phyloP scores from a whole-genome alignment of 2,888 invertebrate species.

The Tanypteryx hageni region DNA sequence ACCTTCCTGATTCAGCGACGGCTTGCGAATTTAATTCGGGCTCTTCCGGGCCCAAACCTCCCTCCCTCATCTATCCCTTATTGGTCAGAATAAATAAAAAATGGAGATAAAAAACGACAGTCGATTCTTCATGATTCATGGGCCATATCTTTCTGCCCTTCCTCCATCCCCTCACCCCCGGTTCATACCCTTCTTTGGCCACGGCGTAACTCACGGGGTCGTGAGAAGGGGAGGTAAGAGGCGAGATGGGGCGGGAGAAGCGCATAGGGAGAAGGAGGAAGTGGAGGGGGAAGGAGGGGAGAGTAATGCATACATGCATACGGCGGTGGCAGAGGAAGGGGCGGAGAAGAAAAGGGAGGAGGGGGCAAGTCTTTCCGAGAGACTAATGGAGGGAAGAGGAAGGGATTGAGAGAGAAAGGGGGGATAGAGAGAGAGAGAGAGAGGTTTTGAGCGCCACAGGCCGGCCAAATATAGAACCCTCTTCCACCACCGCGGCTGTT shows the following conservation, averaged over 20 bases:
- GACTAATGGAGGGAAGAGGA: neutral
- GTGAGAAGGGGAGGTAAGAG: neutral
- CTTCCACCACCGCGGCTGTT: neutral
- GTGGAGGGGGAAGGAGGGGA: neutral
- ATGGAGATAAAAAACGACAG: neutral
- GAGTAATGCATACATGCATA: neutral
- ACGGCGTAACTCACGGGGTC: neutral
- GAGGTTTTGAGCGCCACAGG: neutral
- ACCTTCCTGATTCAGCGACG: neutral
- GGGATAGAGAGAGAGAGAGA: too few relatives aligned
- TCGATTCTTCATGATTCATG: neutral
- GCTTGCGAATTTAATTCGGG: neutral
- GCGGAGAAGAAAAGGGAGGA: too few relatives aligned
- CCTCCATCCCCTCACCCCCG: neutral
- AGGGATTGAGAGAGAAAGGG: too few relatives aligned
- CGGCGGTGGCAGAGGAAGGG: neutral
- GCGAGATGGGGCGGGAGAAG: neutral
- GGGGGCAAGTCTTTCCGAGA: neutral
- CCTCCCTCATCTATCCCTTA: too few relatives aligned
- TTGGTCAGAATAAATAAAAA: neutral
- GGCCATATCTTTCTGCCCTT: neutral
- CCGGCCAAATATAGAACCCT: slow-evolving; percentile 21
- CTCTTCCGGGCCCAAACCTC: neutral
- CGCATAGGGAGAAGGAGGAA: neutral
- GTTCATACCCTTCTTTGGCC: slow-evolving; percentile 29